Conservation (phyloP, 2,888 invertebrate genomes). For the Xestia rhomboidea region DNA sequence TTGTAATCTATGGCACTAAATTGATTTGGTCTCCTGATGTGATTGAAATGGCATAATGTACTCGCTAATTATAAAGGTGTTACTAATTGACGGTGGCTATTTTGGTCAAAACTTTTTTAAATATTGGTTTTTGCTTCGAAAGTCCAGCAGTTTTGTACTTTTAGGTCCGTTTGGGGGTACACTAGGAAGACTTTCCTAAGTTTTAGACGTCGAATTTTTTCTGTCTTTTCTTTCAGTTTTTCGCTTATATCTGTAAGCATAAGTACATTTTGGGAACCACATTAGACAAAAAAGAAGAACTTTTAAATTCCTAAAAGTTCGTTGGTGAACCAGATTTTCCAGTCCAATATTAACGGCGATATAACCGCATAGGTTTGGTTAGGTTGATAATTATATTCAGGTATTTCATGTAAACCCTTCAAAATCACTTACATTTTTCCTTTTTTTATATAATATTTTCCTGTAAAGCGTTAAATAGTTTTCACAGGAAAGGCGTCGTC, state of each 20-base stretch:
- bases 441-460: constrained; percentile 1
- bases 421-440: background rate
- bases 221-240: too few relatives aligned
- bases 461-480: constrained; percentile 45
- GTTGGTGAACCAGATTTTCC: too few relatives aligned
- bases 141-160: too few relatives aligned
- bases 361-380: background rate
- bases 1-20: constrained; percentile 11
- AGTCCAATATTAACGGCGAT: background rate
- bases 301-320: too few relatives aligned
- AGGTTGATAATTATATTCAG: background rate
- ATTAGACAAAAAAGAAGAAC: too few relatives aligned
- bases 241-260: too few relatives aligned
- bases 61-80: background rate
- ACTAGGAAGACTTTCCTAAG: too few relatives aligned
- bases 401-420: background rate
- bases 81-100: background rate
- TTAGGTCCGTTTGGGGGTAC: too few relatives aligned
- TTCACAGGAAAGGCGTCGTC: constrained; percentile 68
- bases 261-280: too few relatives aligned
- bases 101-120: background rate
- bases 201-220: too few relatives aligned
- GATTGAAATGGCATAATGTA: background rate
- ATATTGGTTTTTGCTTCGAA: too few relatives aligned
- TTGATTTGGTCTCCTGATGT: background rate